Conservation (phyloP, 2,797 vertebrate genomes). For the Molossus alvarezi region DNA sequence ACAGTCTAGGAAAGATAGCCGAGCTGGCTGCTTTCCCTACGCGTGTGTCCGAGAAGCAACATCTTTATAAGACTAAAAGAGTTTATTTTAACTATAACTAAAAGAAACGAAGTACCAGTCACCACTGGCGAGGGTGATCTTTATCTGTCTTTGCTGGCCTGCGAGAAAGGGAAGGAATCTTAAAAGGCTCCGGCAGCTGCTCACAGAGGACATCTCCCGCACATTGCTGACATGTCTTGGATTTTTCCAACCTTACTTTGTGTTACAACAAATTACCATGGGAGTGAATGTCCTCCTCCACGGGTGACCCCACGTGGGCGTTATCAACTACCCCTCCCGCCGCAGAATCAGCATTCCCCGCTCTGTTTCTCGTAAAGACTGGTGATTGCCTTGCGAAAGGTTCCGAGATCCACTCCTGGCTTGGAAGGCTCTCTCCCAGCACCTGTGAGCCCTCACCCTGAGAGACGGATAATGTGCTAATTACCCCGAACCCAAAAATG, state of each 20-base stretch:
- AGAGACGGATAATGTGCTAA: slow-evolving; percentile 95
- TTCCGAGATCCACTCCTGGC: slow-evolving; percentile 69
- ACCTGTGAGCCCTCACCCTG: slow-evolving; percentile 97
- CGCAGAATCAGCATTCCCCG: slow-evolving; percentile 64
- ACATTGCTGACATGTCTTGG: slow-evolving; percentile 93
- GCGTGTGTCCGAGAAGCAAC: slow-evolving; percentile 83
- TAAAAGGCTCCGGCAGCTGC: slow-evolving; percentile 86
- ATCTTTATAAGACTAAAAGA: slow-evolving; percentile 81
- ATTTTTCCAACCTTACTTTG: slow-evolving; percentile 91
- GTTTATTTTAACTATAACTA: slow-evolving; percentile 89
- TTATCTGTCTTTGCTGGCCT: slow-evolving; percentile 89
- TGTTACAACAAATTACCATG: slow-evolving; percentile 81
- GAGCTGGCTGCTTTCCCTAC: slow-evolving; percentile 70
- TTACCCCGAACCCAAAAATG: slow-evolving; percentile 97
- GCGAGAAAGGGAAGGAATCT: slow-evolving; percentile 85
- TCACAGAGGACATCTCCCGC: slow-evolving; percentile 90
- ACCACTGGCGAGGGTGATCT: slow-evolving; percentile 88
- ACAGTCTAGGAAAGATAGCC: slow-evolving; percentile 81
- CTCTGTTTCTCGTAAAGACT: slow-evolving; percentile 37
- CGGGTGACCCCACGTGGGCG: slow-evolving; percentile 76
- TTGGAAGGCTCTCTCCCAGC: slow-evolving; percentile 83
- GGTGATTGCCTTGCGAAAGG: slow-evolving; percentile 53
- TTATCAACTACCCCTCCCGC: slow-evolving; percentile 79
- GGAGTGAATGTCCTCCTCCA: slow-evolving; percentile 79
- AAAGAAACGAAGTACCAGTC: slow-evolving; percentile 90